Evolutionary conservation across 2,797 vertebrate species (phyloP).

Genomic region (Parauchenoglanis punctatus): DNA sequence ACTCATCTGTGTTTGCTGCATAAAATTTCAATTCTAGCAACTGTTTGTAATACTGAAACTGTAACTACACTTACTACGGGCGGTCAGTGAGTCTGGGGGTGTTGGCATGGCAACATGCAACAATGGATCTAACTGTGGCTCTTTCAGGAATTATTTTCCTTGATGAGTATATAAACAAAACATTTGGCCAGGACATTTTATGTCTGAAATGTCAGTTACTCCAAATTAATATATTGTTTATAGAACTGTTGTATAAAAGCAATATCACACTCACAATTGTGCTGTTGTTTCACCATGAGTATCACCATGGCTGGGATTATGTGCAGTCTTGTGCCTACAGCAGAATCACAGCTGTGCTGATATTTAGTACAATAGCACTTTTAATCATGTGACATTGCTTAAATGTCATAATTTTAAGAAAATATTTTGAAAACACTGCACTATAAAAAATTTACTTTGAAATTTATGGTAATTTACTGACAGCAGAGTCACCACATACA

Average conservation of each 20-base stretch:
- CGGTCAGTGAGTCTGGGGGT: background rate
- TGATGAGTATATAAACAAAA: background rate
- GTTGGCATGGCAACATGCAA: background rate
- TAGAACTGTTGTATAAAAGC: background rate
- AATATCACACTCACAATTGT: background rate
- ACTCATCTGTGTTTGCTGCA: background rate
- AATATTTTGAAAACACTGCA: background rate
- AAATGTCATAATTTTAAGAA: background rate
- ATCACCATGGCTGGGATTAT: background rate
- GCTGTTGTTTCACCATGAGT: background rate
- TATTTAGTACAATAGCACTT: background rate
- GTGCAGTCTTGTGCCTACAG: background rate
- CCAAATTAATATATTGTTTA: background rate
- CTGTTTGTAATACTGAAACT: background rate
- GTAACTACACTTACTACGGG: background rate
- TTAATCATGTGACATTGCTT: background rate
- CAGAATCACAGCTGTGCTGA: background rate
- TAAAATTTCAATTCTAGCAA: background rate
- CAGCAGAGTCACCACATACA: background rate
- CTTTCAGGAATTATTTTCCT: background rate
- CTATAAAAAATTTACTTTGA: background rate
- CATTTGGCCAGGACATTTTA: background rate
- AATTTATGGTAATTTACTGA: background rate
- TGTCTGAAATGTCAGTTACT: background rate
- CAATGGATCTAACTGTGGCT: background rate